Evolutionary conservation across 2,113 vertebrate genomes (phyloP).

Genomic region (Anoura caudifer): DNA sequence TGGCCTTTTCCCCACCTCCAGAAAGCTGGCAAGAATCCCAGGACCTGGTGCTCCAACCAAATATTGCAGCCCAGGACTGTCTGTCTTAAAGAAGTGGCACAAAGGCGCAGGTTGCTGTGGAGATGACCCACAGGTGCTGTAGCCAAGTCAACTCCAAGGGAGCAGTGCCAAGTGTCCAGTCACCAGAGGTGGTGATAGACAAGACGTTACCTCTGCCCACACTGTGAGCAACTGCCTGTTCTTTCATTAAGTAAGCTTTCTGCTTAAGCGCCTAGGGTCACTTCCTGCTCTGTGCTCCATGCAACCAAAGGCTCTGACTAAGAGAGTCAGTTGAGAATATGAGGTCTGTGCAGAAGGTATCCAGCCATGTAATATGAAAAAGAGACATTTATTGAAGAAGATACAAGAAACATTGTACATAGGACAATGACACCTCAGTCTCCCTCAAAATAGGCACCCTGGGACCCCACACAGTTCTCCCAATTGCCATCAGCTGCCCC

Average conservation of each 20-base stretch:
- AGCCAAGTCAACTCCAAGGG: not conserved
- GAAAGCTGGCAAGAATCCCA: not conserved
- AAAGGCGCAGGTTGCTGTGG: not conserved
- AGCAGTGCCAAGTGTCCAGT: not conserved
- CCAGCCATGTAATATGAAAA: no score
- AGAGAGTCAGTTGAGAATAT: not conserved
- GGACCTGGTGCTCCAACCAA: not conserved
- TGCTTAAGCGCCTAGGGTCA: not conserved
- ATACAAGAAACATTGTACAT: no score
- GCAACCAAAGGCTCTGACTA: not conserved
- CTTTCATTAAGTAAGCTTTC: not conserved
- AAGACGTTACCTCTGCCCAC: not conserved
- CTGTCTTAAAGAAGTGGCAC: not conserved
- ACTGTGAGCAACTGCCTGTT: no score
- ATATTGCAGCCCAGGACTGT: not conserved
- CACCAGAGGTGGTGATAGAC: not conserved
- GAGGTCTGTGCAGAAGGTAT: no score
- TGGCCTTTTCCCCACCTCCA: not conserved
- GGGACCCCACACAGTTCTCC: no score
- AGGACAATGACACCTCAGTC: no score
- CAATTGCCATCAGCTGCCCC: no score
- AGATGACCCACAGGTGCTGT: not conserved
- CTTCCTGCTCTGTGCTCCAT: not conserved
- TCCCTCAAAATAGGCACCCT: no score
- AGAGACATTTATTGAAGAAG: no score